phyloP scores from a whole-genome alignment of 2,797 vertebrate genomes.

The Tapera naevia region DNA sequence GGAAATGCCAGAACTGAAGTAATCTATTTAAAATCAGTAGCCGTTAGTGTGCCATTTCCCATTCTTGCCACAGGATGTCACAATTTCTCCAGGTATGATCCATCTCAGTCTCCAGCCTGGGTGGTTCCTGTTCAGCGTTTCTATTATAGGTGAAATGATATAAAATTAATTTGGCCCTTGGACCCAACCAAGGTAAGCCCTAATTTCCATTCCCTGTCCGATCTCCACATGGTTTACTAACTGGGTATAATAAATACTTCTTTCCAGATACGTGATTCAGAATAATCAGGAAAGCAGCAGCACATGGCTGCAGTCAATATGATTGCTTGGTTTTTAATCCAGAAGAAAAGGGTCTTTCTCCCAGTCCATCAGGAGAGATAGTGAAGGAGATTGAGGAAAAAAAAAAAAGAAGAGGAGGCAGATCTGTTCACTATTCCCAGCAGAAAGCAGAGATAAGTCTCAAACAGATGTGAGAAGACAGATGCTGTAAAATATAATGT shows the following conservation, averaged over 20 bases:
- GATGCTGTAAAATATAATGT: neutral
- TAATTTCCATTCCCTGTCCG: neutral
- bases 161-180: neutral
- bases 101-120: neutral
- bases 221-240: neutral
- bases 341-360: neutral
- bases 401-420: neutral
- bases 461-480: neutral
- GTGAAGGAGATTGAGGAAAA: neutral
- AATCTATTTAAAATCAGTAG: neutral
- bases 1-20: neutral
- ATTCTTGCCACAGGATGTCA: slow-evolving; percentile 50
- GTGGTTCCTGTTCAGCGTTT: neutral
- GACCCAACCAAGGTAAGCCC: neutral
- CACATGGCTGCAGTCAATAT: neutral
- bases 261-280: neutral
- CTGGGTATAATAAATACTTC: neutral
- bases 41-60: neutral
- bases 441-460: neutral
- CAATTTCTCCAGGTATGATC: neutral
- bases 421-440: neutral
- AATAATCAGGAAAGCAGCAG: neutral
- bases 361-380: neutral
- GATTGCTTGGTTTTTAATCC: neutral
- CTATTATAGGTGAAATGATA: neutral